phyloP scores from a whole-genome alignment of 2,113 vertebrate genomes.

The Dromiciops gliroides region DNA sequence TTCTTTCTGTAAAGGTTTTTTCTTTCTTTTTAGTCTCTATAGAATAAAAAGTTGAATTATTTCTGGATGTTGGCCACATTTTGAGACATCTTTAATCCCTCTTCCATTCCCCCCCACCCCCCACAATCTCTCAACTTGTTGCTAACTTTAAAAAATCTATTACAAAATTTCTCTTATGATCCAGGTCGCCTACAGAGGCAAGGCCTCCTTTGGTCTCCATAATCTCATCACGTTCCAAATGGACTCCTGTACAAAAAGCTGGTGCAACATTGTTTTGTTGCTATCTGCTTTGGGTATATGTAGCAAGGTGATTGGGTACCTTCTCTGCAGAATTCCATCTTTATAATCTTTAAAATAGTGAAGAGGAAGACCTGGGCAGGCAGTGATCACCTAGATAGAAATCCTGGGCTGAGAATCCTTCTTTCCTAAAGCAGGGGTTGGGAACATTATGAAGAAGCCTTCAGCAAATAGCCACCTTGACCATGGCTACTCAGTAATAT shows the following conservation, averaged over 20 bases:
- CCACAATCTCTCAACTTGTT: slow-evolving; percentile 68
- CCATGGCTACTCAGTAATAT: background rate
- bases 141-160: slow-evolving; percentile 73
- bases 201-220: background rate
- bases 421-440: background rate
- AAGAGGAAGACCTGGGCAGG: background rate
- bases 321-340: background rate
- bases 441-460: background rate
- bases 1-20: slow-evolving; percentile 37
- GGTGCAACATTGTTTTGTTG: background rate
- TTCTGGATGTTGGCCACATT: slow-evolving; percentile 65
- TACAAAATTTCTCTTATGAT: slow-evolving; percentile 64
- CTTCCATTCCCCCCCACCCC: slow-evolving; percentile 64
- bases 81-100: slow-evolving; percentile 66
- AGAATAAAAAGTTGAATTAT: background rate
- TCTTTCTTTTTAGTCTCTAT: slow-evolving; percentile 53
- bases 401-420: background rate
- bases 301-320: slow-evolving; percentile 3
- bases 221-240: background rate
- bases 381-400: background rate
- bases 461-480: background rate
- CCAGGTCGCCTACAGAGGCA: slow-evolving; percentile 56
- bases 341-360: background rate
- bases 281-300: background rate
- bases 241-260: background rate